A percentile compares a stretch with the other conserved stretches of the same genome.
These are phyloP conservation scores for Danaus plexippus DNA, from an alignment of 1,140 invertebrate species.

Conservation along the genomic window DNA sequence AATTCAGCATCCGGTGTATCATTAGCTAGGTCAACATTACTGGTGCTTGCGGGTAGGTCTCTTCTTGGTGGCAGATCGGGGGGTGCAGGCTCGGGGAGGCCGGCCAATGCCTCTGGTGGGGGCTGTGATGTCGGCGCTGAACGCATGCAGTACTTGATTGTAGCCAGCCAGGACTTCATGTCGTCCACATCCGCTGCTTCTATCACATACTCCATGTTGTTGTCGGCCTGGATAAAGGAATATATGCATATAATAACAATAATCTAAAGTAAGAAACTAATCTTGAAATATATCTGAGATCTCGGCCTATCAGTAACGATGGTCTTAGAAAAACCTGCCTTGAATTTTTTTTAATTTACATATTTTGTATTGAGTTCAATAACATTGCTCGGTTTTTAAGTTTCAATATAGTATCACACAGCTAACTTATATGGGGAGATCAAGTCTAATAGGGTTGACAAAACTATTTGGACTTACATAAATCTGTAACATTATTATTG, in stretches of 20 bases:
- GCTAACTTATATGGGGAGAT: too few relatives aligned
- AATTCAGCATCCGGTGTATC: slow-evolving; percentile 57
- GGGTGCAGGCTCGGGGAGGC: slow-evolving; percentile 61
- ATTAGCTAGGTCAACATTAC: slow-evolving; percentile 54
- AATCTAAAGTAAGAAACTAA: too few relatives aligned
- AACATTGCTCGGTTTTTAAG: too few relatives aligned
- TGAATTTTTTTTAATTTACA: too few relatives aligned
- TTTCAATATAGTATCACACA: too few relatives aligned
- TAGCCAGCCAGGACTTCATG: slow-evolving; percentile 91
- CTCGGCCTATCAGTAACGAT: too few relatives aligned
- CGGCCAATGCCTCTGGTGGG: slow-evolving; percentile 57
- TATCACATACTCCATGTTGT: slow-evolving; percentile 96
- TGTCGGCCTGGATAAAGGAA: slow-evolving; percentile 76
- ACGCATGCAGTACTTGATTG: slow-evolving; percentile 88
- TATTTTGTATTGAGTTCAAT: too few relatives aligned
- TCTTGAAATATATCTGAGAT: too few relatives aligned
- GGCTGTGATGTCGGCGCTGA: slow-evolving; percentile 75
- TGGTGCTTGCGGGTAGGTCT: slow-evolving; percentile 62
- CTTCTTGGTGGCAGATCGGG: slow-evolving; percentile 62
- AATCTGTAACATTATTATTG: too few relatives aligned
- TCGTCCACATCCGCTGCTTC: slow-evolving; percentile 91
- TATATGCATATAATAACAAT: slow-evolving; percentile 1
- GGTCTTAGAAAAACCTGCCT: too few relatives aligned
- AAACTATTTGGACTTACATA: too few relatives aligned
- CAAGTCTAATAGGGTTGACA: too few relatives aligned